Evolutionary conservation across 2,113 vertebrate genomes (phyloP).

Genomic region (Guaruba guarouba): DNA sequence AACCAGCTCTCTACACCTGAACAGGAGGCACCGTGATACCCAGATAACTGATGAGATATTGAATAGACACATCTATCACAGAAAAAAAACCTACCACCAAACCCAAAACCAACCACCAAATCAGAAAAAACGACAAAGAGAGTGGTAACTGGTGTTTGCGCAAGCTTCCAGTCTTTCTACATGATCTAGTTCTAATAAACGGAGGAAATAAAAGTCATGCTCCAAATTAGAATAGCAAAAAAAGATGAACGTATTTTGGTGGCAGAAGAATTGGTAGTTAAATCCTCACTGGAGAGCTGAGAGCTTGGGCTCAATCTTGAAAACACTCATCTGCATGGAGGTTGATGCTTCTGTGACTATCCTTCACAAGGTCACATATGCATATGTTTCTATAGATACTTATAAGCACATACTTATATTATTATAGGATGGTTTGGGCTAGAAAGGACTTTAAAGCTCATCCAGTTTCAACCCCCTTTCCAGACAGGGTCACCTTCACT

Average conservation of each 20-base stretch:
- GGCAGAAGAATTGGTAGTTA: not conserved
- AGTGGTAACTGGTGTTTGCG: constrained; percentile 40
- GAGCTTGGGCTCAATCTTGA: not conserved
- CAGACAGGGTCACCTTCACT: not conserved
- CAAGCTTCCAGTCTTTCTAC: not conserved
- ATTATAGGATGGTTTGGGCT: not conserved
- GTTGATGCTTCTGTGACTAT: accelerated
- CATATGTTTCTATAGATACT: not conserved
- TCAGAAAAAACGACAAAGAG: not conserved
- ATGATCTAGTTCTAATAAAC: not conserved
- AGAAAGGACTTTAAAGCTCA: not conserved
- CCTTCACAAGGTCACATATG: not conserved
- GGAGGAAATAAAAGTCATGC: not conserved
- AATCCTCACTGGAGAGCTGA: not conserved
- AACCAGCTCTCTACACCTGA: constrained; percentile 26
- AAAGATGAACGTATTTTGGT: not conserved
- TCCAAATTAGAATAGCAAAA: not conserved
- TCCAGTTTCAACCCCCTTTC: not conserved
- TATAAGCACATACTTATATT: not conserved
- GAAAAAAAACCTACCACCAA: accelerated
- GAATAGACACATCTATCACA: not conserved
- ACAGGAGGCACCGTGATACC: not conserved
- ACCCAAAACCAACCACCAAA: too few species aligned
- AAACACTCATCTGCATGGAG: not conserved
- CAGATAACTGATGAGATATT: constrained; percentile 31